These are phyloP conservation scores for Drosophila anomalata DNA, from an alignment of 2,888 invertebrate species.

Conservation along the genomic window DNA sequence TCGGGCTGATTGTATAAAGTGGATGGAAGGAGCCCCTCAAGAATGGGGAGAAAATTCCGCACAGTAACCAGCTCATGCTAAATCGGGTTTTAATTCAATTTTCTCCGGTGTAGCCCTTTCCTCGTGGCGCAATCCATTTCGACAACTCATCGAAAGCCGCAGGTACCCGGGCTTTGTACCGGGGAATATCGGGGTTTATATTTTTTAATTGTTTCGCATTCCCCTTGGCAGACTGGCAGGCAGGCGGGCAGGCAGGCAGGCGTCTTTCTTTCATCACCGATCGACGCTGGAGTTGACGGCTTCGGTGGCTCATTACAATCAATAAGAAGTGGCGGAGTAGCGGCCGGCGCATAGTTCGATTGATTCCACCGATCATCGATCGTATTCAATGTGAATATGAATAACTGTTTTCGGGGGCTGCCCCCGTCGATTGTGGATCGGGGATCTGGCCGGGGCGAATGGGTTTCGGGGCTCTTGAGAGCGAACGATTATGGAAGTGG, in stretches of 20 bases:
- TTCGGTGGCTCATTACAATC: conserved; percentile 80
- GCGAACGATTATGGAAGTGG: conserved; percentile 80
- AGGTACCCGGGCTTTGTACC: conserved; percentile 53
- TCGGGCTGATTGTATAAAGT: no score
- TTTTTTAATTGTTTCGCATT: conserved; percentile 72
- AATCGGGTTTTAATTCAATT: conserved; percentile 16
- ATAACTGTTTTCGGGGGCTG: conserved; percentile 52
- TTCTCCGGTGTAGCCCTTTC: conserved; percentile 28
- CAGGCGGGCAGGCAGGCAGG: conserved; percentile 5
- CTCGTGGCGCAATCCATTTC: conserved; percentile 41
- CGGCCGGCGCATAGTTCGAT: conserved; percentile 61
- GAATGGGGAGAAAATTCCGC: neutral
- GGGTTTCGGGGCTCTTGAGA: conserved; percentile 43
- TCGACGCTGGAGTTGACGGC: conserved; percentile 69
- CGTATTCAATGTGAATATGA: conserved; percentile 34
- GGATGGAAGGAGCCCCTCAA: no score
- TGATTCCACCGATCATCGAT: conserved; percentile 65
- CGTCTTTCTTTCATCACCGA: conserved; percentile 44
- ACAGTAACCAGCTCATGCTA: conserved; percentile 1
- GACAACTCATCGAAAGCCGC: conserved; percentile 74
- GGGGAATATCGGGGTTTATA: conserved; percentile 62
- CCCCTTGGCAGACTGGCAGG: conserved; percentile 15
- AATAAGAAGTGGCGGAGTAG: conserved; percentile 50
- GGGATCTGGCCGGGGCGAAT: neutral
- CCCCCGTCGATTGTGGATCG: conserved; percentile 6